Conservation (phyloP, 1,140 invertebrate genomes). For the Araneus ventricosus region DNA sequence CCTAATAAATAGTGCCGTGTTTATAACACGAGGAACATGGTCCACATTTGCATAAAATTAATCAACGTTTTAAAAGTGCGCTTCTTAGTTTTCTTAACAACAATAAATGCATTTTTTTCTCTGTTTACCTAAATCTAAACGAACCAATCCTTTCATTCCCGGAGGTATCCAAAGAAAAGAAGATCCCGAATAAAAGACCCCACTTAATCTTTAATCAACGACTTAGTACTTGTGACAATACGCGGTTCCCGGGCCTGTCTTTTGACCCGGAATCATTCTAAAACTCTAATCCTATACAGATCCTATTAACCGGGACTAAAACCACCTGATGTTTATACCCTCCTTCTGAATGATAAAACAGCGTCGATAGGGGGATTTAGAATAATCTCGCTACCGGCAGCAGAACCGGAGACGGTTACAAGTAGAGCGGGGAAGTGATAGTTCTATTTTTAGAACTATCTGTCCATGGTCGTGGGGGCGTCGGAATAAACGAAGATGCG, state of each 20-base stretch:
- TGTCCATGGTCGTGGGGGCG: not conserved
- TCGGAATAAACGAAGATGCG: not conserved
- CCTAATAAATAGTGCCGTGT: too few species aligned
- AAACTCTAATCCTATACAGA: not conserved
- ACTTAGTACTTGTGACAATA: not conserved
- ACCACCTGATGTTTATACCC: not conserved
- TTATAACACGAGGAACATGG: too few species aligned
- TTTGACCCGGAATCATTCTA: not conserved
- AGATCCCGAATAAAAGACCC: not conserved
- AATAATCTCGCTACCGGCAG: not conserved
- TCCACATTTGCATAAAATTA: too few species aligned
- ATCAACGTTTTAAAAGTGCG: too few species aligned
- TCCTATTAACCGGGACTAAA: not conserved
- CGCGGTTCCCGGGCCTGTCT: not conserved
- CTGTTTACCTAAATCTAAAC: not conserved
- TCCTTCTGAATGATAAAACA: not conserved
- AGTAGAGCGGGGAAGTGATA: not conserved
- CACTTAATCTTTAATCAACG: not conserved
- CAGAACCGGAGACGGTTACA: not conserved
- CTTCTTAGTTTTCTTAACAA: not conserved
- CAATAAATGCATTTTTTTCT: not conserved
- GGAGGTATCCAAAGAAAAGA: not conserved
- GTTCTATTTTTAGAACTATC: conserved; percentile 60
- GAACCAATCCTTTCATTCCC: not conserved
- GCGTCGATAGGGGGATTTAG: not conserved